These are phyloP conservation scores for Brachionus plicatilis DNA, from an alignment of 1,140 invertebrate genomes.

Conservation along the genomic window DNA sequence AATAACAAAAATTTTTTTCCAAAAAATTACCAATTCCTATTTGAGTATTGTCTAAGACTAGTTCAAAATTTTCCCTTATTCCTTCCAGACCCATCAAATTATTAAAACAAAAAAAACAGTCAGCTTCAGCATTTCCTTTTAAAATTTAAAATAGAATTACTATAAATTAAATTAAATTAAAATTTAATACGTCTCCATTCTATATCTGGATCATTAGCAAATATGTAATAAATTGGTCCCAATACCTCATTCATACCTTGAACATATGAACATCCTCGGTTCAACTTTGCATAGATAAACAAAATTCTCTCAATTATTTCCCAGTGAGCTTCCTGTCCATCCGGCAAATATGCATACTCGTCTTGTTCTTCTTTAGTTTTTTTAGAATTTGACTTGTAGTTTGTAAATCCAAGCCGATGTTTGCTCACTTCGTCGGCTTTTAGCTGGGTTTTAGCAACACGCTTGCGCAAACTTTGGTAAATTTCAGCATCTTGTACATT, in stretches of 20 bases:
- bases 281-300: slow-evolving; percentile 93
- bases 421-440: slow-evolving; percentile 16
- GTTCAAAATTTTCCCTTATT: slow-evolving; percentile 92
- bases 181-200: slow-evolving; percentile 69
- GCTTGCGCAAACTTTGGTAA: slow-evolving; percentile 63
- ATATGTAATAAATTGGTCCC: slow-evolving; percentile 93
- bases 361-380: slow-evolving; percentile 39
- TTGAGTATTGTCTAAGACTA: slow-evolving; percentile 81
- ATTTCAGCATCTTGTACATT: slow-evolving; percentile 29
- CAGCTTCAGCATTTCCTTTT: slow-evolving; percentile 86
- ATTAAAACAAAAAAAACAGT: slow-evolving; percentile 95
- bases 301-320: slow-evolving; percentile 93
- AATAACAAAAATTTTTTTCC: slow-evolving; percentile 66
- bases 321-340: slow-evolving; percentile 60
- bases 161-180: slow-evolving; percentile 30
- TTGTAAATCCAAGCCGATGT: slow-evolving; percentile 1
- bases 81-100: slow-evolving; percentile 80
- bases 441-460: slow-evolving; percentile 61
- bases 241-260: slow-evolving; percentile 98
- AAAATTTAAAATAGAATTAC: not conserved
- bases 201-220: slow-evolving; percentile 80
- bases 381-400: not conserved
- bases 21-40: slow-evolving; percentile 57
- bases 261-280: slow-evolving; percentile 93
- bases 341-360: slow-evolving; percentile 43